Evolutionary conservation across 2,113 vertebrate genomes (phyloP).

Genomic region (Pampusana beccarii): DNA sequence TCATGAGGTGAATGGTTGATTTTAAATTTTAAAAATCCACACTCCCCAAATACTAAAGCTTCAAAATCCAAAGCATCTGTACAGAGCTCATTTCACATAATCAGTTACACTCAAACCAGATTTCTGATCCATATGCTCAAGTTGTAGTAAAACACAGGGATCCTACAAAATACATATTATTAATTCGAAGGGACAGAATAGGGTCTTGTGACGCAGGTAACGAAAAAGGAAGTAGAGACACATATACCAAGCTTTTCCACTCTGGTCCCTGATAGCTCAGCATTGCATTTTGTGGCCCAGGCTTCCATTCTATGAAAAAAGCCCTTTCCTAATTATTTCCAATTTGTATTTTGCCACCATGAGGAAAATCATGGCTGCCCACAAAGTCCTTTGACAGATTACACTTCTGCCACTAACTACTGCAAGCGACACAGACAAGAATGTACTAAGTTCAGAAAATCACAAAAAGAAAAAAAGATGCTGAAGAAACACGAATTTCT

Average conservation of each 20-base stretch:
- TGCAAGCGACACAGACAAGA: neutral
- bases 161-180: neutral
- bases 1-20: neutral
- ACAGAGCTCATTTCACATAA: neutral
- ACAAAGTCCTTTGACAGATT: neutral
- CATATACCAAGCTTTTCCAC: neutral
- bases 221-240: neutral
- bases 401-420: neutral
- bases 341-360: neutral
- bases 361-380: neutral
- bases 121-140: neutral
- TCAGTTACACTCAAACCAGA: slow-evolving; percentile 33
- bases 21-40: slow-evolving; percentile 4
- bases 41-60: neutral
- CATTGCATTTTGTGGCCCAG: neutral
- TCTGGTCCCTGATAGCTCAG: neutral
- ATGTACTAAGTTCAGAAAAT: neutral
- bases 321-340: neutral
- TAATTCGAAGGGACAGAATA: neutral
- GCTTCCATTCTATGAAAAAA: neutral
- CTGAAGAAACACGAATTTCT: neutral
- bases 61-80: slow-evolving; percentile 20
- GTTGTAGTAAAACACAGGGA: neutral
- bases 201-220: neutral
- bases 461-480: neutral